Percentiles rank a stretch among this genome's conserved stretches.
phyloP scores from a whole-genome alignment of 2,797 vertebrate species.

The Girardinus metallicus region DNA sequence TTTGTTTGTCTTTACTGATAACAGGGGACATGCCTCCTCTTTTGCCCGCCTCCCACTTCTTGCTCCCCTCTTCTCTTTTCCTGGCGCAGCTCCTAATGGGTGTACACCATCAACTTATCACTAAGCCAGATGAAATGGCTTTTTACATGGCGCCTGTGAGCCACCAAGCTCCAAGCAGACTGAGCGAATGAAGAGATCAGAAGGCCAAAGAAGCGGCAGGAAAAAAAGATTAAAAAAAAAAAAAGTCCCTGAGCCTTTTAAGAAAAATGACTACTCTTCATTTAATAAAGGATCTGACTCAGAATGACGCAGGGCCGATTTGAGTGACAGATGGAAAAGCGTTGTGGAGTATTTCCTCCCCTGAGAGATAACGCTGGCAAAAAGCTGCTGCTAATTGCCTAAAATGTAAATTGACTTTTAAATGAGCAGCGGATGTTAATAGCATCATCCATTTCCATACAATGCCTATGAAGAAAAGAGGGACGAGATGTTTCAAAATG shows the following conservation, averaged over 20 bases:
- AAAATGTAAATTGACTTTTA: conserved; percentile 58
- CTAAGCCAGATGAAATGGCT: conserved; percentile 67
- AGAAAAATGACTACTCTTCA: conserved; percentile 23
- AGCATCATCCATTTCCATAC: conserved; percentile 38
- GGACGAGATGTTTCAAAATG: conserved; percentile 15
- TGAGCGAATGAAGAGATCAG: conserved; percentile 66
- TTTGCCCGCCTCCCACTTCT: not conserved
- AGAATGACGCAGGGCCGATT: not conserved
- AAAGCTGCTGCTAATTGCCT: conserved; percentile 59
- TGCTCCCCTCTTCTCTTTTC: conserved; percentile 33
- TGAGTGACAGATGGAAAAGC: conserved; percentile 49
- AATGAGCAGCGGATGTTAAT: conserved; percentile 54
- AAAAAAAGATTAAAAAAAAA: not conserved
- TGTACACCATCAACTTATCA: conserved; percentile 73
- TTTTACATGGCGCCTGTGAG: conserved; percentile 64
- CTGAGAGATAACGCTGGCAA: conserved; percentile 28
- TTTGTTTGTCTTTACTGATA: conserved; percentile 64
- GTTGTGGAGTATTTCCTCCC: conserved; percentile 18
- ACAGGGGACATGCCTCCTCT: conserved; percentile 29
- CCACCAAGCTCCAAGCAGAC: conserved; percentile 42
- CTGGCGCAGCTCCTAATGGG: conserved; percentile 71
- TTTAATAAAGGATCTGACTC: conserved; percentile 17
- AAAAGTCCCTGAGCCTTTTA: conserved; percentile 20
- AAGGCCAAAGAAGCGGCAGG: conserved; percentile 43
- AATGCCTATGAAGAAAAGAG: conserved; percentile 11